phyloP scores from a whole-genome alignment of 2,888 invertebrate genomes.

The Anthrax anthrax region DNA sequence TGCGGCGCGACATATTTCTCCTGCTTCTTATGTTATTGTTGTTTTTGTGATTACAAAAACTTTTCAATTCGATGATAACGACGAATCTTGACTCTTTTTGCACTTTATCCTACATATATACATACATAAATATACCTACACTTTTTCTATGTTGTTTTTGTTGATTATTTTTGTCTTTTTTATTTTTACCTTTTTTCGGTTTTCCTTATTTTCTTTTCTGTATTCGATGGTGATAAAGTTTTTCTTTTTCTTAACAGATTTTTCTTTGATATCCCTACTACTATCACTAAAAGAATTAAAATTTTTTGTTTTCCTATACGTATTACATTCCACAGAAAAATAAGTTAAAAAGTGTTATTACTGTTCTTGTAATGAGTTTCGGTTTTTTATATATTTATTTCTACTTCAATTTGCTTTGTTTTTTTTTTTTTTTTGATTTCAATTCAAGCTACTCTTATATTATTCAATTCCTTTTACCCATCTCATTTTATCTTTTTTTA shows the following conservation, averaged over 20 bases:
- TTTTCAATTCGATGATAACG: background rate
- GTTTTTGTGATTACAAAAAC: too few relatives aligned
- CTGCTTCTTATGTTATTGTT: background rate
- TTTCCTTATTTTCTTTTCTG: too few relatives aligned
- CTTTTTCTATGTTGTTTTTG: background rate
- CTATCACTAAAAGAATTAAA: background rate
- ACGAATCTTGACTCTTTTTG: background rate
- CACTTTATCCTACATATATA: too few relatives aligned
- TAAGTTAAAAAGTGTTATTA: background rate
- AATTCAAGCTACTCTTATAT: too few relatives aligned
- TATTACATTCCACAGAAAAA: too few relatives aligned
- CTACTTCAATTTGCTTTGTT: too few relatives aligned
- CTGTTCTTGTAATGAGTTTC: background rate
- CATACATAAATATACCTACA: too few relatives aligned
- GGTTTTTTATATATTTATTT: too few relatives aligned
- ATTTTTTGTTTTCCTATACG: too few relatives aligned
- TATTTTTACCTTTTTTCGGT: too few relatives aligned
- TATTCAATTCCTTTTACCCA: background rate
- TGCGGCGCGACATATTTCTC: slow-evolving; percentile 1
- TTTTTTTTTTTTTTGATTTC: too few relatives aligned
- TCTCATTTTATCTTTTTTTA: background rate
- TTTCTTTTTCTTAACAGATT: background rate
- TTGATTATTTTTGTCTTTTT: background rate
- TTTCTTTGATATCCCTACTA: background rate
- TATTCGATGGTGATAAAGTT: too few relatives aligned